A percentile compares a stretch with the other conserved stretches of the same genome.
Conservation (phyloP, 2,113 vertebrate species). For the Syngnathus floridae region DNA sequence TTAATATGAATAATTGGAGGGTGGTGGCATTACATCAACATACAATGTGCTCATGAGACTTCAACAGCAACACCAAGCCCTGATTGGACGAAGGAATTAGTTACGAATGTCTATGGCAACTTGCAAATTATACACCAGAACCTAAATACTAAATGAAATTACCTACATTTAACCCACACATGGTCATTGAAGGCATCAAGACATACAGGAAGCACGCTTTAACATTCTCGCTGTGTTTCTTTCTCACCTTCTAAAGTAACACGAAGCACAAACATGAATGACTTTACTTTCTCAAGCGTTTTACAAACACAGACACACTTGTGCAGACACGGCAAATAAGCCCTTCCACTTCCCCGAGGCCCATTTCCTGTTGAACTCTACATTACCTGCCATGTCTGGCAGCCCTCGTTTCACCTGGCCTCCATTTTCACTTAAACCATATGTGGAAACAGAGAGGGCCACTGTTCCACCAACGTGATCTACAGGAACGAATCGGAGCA, state of each 20-base stretch:
- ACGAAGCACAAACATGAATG: conserved; percentile 9
- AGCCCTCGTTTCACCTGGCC: conserved; percentile 12
- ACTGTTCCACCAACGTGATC: conserved; percentile 45
- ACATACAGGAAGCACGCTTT: neutral
- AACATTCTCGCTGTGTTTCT: neutral
- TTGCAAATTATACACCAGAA: neutral
- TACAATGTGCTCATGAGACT: neutral
- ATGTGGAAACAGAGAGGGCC: conserved; percentile 49
- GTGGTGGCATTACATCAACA: neutral
- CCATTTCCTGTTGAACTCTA: conserved; percentile 65
- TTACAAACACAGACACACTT: conserved; percentile 42
- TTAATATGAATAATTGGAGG: neutral
- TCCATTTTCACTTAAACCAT: conserved; percentile 35
- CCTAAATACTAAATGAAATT: neutral
- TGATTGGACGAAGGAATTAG: too few relatives aligned
- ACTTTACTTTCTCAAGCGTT: conserved; percentile 16
- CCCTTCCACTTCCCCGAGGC: conserved; percentile 37
- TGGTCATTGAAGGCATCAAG: neutral
- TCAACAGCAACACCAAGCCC: too few relatives aligned
- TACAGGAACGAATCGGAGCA: conserved; percentile 41
- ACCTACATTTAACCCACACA: neutral
- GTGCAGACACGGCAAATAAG: conserved; percentile 36
- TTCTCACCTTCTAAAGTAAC: conserved; percentile 2
- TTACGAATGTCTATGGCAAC: neutral
- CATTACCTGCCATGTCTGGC: conserved; percentile 43